Base-by-base conservation (phyloP, 2,797 vertebrate genomes). In the Pipistrellus pipistrellus region DNA sequence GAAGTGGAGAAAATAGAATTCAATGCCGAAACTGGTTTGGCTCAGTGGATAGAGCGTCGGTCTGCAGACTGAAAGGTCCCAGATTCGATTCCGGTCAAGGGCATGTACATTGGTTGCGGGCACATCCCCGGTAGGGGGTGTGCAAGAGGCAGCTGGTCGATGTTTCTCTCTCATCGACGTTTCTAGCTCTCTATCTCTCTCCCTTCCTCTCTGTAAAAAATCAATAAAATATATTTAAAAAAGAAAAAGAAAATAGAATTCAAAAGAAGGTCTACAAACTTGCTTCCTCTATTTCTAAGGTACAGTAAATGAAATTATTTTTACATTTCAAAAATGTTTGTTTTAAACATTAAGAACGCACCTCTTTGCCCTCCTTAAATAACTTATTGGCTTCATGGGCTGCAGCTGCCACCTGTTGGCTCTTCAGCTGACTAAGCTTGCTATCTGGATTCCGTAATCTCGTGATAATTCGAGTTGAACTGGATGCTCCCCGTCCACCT, bases 341-440 rank as follows among this genome's bases (percentile, higher is more conserved):
- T 93, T 97, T 87, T 88, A 44, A 94, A 41, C 75, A 68, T 83
- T 84, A 84, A 90, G 71, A 78, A 97, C 98, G 98, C 97, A 99
- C 99, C 99, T 99, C 99, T 98, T 99, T 99, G 97, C 99, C 98
- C 97, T 99, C 99, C 98, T 99, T 99, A 98, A 98, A 99, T 84
- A 98, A 98, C 96, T 99, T 99, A 98, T 99, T 99, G 95, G 99
- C 98, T 98, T 99, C 99, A 4, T 99, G 99, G 85, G 99, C 98
- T 87, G 99, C 99, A 46, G 99, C 99, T 93, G 99, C 99, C 96
- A 99, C 99, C 98, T 99, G 99, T 89, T 99, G 99, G 97, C 97
- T 99, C 98, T 99, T 99, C 86, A 99, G 97, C 97, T 99, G 99
- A 98, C 99, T 99, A 87, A 99, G 98, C 96, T 99, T 99, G 98